phyloP scores from a whole-genome alignment of 2,113 vertebrate genomes.

The Lutjanus erythropterus region DNA sequence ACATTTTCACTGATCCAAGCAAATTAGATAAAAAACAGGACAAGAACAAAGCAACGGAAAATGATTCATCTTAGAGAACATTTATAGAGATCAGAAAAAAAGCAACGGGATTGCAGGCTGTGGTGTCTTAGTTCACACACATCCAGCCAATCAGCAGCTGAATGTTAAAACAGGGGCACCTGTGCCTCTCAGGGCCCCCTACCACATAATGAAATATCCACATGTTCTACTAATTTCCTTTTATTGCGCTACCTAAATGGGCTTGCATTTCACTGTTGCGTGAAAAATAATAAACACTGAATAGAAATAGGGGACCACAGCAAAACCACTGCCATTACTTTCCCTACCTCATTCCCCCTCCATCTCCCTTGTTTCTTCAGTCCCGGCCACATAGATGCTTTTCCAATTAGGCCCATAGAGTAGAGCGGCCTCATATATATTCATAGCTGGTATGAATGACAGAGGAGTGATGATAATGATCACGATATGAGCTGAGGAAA shows the following conservation, averaged over 20 bases:
- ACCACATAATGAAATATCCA: slow-evolving; percentile 64
- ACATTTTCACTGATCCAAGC: slow-evolving; percentile 14
- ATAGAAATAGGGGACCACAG: slow-evolving; percentile 57
- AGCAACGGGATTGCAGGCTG: background rate
- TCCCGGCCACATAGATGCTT: slow-evolving; percentile 65
- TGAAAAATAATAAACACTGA: slow-evolving; percentile 72
- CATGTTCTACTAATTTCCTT: slow-evolving; percentile 71
- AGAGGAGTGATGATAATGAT: slow-evolving; percentile 77
- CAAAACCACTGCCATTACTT: slow-evolving; percentile 41
- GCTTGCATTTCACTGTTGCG: slow-evolving; percentile 60
- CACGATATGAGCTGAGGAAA: slow-evolving; percentile 74
- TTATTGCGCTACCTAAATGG: slow-evolving; percentile 73
- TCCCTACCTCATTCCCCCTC: slow-evolving; percentile 18
- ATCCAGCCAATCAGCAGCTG: slow-evolving; percentile 16
- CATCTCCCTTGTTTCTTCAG: slow-evolving; percentile 52
- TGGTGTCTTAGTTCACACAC: slow-evolving; percentile 8
- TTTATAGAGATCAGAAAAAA: slow-evolving; percentile 2
- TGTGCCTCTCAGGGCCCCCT: slow-evolving; percentile 26
- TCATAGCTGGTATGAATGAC: slow-evolving; percentile 76
- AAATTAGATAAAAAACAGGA: slow-evolving; percentile 26
- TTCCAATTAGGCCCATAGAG: slow-evolving; percentile 69
- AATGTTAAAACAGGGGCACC: slow-evolving; percentile 40
- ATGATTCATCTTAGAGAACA: background rate
- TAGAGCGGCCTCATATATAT: slow-evolving; percentile 72
- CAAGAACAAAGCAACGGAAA: background rate